Evolutionary conservation across 2,113 vertebrate species (phyloP).

Genomic region (Antechinus stuartii): DNA sequence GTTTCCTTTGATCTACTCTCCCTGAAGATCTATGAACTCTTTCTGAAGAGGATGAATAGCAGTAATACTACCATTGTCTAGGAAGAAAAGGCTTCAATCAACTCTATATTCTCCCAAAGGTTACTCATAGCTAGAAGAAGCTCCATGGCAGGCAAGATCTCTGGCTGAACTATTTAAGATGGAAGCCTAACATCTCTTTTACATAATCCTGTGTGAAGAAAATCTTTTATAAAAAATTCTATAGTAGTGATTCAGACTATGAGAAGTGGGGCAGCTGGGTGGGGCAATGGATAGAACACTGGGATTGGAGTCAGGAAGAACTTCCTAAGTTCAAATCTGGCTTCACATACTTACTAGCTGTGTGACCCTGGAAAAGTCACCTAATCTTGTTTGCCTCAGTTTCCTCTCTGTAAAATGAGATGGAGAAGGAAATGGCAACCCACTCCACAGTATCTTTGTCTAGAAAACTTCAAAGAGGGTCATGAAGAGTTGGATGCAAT

Average conservation of each 20-base stretch:
- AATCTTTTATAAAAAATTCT: constrained; percentile 47
- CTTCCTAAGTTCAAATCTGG: neutral
- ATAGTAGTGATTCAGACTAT: constrained; percentile 50
- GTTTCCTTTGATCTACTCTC: neutral
- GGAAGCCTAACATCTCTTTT: constrained; percentile 4
- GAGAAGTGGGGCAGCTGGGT: constrained; percentile 10
- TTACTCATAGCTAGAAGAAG: neutral
- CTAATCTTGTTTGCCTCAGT: neutral
- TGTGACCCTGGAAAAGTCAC: no score
- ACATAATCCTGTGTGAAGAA: constrained; percentile 46
- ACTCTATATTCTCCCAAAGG: constrained; percentile 3
- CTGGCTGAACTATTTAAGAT: constrained; percentile 50
- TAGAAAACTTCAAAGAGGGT: neutral
- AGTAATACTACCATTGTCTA: neutral
- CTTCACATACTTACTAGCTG: neutral
- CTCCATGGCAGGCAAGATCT: constrained; percentile 13
- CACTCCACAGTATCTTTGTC: neutral
- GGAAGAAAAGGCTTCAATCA: constrained; percentile 46
- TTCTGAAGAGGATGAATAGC: neutral
- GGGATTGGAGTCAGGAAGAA: neutral
- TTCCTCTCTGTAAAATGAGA: neutral
- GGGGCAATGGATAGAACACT: neutral
- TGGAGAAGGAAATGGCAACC: neutral
- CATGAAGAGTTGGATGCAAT: neutral
- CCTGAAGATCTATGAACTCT: neutral